Evolutionary conservation across 2,113 vertebrate genomes (phyloP), one percentile per base, ranked within the genome.

Genomic region (Myotis brandtii): DNA sequence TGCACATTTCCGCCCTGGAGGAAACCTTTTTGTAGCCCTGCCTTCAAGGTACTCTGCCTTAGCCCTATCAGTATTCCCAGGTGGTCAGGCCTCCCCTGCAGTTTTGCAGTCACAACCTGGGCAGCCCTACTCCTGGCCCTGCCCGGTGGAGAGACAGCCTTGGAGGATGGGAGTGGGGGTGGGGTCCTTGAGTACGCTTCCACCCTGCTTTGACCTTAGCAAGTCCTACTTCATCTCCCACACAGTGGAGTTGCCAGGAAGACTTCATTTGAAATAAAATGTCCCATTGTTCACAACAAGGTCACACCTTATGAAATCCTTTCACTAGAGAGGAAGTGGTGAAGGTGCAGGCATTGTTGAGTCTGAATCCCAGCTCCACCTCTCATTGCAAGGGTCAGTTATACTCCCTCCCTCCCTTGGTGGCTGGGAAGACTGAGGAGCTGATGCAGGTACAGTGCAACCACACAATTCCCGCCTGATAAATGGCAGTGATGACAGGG

Each of bases 181-280:
- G 3, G 0, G 16, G 27, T 0, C 2, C 5, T 46, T n/a, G 69
- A 43, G 30, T 6, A 9, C 17, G 6, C 25, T 46, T 27, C 43
- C 12, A 14, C 37, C 18, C 56, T 3, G 4, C 50, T 56, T 56
- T 79, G 12, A 1, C 16, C 23, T n/a, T 30, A 16, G 37, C 27
- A 37, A 67, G 25, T 73, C 69, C 17, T 54, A 3, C 50, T 37
- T 64, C 32, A 3, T 80, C n/a, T 86, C 56, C 67, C 18, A 62
- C 12, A 59, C 13, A 3, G 2, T n/a, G 27, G 34, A 76, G 25
- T 86, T 43, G 20, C 3, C 18, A 67, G 75, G 18, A 50, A 88
- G 82, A 48, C 34, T 46, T 75, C 59, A 21, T 32, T 66, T 17
- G 66, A 75, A 89, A 80, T 76, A 43, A n/a, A 34, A 8, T 80